Evolutionary conservation across 2,113 vertebrate species (phyloP), one percentile per base, ranked within the genome.

Genomic region (Hippopotamus amphibius): DNA sequence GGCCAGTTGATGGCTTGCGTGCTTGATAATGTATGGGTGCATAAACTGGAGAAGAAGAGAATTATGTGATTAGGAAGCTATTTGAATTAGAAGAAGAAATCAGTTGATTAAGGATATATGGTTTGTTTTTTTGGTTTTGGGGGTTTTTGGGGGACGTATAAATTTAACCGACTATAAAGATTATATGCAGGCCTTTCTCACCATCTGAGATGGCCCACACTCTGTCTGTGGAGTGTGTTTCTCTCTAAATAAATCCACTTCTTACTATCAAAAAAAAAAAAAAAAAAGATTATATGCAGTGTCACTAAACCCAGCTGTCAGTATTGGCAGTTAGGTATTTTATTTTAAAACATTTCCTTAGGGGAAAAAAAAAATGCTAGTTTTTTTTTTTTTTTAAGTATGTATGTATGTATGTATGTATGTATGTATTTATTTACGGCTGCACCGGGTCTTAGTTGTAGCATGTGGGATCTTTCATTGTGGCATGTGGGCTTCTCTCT

Each of bases 31-130:
- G 48, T 53, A 77, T 77, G 74, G 28, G 3, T 53, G 48, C 0
- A 0, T 50, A 63, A 80, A 83, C 77, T 28, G 61, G 17, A 53
- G 65, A 69, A 50, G 55, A 72, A 87, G 41, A 61, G 46, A 68
- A 81, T 59, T 37, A 41, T 53, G 77, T 88, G 71, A 77, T 89
- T 79, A 48, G 28, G 14, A 86, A 95, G 46, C 59, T 88, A 1
- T 77, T 81, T 79, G 68, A 77, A 68, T 94, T 80, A 94, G 57
- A 95, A 94, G 55, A 95, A 65, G 30, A 76, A 84, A 80, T 15
- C 37, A 68, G 2, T 48, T 87, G n/a, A 41, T 57, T 57, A 66
- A 92, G 53, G 16, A 16, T 74, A 1, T 53, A 11, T 83, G 43
- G 10, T 53, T 77, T 81, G 5, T 5, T 14, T 30, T 65, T 65